A percentile compares a stretch with the other conserved stretches of the same genome.
phyloP scores from a whole-genome alignment of 1,140 invertebrate species.

The Varroa destructor region DNA sequence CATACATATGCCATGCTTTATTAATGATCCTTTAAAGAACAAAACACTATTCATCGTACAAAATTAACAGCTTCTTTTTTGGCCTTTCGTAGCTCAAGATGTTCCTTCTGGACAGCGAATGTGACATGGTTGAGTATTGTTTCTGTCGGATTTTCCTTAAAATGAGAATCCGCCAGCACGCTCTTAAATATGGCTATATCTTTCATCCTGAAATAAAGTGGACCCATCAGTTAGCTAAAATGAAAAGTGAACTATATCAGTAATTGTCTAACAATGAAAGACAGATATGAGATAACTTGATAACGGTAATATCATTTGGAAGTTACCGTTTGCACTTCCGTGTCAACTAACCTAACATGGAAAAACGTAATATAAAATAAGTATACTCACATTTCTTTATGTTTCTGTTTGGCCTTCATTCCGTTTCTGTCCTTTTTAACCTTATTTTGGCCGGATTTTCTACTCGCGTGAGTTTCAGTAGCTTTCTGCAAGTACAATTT shows the following conservation, averaged over 20 bases:
- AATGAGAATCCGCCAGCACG: neutral
- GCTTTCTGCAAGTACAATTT: neutral
- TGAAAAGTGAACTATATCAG: neutral
- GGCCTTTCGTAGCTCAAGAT: neutral
- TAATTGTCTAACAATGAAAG: neutral
- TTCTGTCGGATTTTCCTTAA: slow-evolving; percentile 5
- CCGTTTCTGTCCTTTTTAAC: neutral
- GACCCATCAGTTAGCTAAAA: neutral
- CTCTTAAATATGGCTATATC: slow-evolving; percentile 12
- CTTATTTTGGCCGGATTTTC: neutral
- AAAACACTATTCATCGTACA: too few relatives aligned
- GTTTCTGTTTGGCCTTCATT: slow-evolving; percentile 8
- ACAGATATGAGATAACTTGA: too few relatives aligned
- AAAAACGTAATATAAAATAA: too few relatives aligned
- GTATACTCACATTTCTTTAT: slow-evolving; percentile 16
- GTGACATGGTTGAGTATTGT: slow-evolving; percentile 4
- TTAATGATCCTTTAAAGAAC: too few relatives aligned
- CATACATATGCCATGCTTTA: too few relatives aligned
- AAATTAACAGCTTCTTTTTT: too few relatives aligned
- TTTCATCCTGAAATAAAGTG: slow-evolving; percentile 9
- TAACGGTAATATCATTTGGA: too few relatives aligned
- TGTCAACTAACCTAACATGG: too few relatives aligned
- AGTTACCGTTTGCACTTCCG: too few relatives aligned
- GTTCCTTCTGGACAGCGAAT: neutral
- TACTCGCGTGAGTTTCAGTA: neutral